Percentiles rank a stretch among this genome's conserved stretches.
These are phyloP conservation scores for Beris morrisii DNA, from an alignment of 2,888 invertebrate species.

Conservation along the genomic window DNA sequence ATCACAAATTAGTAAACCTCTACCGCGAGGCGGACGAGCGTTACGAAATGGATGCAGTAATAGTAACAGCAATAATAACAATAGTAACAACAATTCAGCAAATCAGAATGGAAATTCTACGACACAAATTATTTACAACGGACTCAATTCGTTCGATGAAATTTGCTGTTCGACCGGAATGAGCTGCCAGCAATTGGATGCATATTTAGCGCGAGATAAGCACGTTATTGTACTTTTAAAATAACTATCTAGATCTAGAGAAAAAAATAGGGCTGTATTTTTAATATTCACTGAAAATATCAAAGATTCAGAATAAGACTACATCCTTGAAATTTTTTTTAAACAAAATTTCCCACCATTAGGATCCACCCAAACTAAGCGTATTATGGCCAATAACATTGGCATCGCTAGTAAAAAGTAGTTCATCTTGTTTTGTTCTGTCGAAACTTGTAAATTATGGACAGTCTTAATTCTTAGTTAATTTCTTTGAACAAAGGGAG, in stretches of 20 bases:
- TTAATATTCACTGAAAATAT: too few species aligned
- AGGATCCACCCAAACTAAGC: too few species aligned
- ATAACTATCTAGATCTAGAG: constrained; percentile 45
- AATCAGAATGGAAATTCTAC: background rate
- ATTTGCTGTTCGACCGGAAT: constrained; percentile 79
- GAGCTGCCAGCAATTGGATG: constrained; percentile 70
- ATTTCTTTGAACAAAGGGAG: too few species aligned
- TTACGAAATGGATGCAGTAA: constrained; percentile 6
- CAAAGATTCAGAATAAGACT: too few species aligned
- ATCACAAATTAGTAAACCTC: constrained; percentile 36
- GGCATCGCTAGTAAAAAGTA: too few species aligned
- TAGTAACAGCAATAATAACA: background rate
- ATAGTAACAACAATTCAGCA: background rate
- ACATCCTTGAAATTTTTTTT: too few species aligned
- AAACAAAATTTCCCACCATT: too few species aligned
- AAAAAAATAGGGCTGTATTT: constrained; percentile 1
- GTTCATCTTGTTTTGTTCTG: too few species aligned
- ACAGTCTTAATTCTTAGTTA: too few species aligned
- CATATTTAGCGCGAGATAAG: constrained; percentile 74
- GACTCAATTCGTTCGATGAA: constrained; percentile 72
- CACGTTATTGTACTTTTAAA: constrained; percentile 72
- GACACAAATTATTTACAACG: constrained; percentile 52
- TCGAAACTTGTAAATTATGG: too few species aligned
- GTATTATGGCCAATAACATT: too few species aligned
- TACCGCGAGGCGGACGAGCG: constrained; percentile 37